These are phyloP conservation scores for Charina bottae DNA, from an alignment of 2,113 vertebrate species.

Conservation along the genomic window DNA sequence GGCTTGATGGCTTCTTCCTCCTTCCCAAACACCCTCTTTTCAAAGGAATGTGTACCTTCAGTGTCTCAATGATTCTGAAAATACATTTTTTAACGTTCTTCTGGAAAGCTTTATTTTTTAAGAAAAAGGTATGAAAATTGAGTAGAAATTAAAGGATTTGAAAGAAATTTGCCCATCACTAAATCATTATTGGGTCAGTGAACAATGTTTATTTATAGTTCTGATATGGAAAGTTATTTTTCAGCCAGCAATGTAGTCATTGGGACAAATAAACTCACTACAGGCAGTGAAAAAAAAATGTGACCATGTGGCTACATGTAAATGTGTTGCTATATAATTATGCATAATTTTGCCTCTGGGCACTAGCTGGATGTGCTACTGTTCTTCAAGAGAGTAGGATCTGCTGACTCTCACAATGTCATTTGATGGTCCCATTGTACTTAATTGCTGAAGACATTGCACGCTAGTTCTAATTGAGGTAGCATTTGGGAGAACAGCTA, in stretches of 20 bases:
- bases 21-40: neutral
- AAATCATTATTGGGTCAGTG: neutral
- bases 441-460: neutral
- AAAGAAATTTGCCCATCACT: neutral
- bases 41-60: neutral
- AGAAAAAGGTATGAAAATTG: neutral
- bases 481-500: neutral
- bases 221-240: neutral
- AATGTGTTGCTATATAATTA: neutral
- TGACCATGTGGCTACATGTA: neutral
- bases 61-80: neutral
- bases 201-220: neutral
- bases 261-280: neutral
- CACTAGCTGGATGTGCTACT: neutral
- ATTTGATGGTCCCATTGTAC: neutral
- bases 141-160: neutral
- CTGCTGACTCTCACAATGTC: neutral
- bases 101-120: neutral
- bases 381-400: neutral
- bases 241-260: neutral
- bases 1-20: neutral
- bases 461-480: neutral
- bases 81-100: neutral
- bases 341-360: neutral
- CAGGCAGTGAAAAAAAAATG: neutral